Conservation (phyloP, 2,888 invertebrate species). For the Teleogryllus oceanicus region DNA sequence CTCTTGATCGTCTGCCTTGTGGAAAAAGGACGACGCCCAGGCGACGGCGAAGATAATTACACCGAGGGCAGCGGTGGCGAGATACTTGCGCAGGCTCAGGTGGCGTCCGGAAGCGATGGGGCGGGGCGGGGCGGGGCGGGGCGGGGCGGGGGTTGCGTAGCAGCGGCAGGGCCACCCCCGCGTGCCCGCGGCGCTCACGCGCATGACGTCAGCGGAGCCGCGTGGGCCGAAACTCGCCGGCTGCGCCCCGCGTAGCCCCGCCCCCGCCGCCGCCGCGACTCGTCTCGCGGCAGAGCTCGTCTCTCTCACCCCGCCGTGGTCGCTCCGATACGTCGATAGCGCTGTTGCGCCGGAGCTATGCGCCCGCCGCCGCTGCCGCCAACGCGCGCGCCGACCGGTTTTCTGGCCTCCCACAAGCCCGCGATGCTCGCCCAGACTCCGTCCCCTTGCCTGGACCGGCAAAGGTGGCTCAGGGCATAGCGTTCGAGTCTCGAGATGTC, state of each 20-base stretch:
- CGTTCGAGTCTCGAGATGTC: too few species aligned
- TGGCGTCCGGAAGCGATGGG: too few species aligned
- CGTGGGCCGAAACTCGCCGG: conserved; percentile 46
- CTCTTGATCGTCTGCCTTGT: background rate
- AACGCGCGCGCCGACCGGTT: background rate
- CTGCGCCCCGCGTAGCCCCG: conserved; percentile 54
- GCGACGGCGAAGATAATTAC: background rate
- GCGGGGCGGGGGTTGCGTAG: background rate
- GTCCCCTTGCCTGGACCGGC: too few species aligned
- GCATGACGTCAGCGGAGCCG: conserved; percentile 37
- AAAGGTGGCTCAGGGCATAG: too few species aligned
- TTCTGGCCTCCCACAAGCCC: too few species aligned
- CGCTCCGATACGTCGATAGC: conserved; percentile 4
- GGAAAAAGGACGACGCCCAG: background rate
- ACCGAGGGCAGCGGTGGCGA: conserved; percentile 7
- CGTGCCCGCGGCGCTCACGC: background rate
- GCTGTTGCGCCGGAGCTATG: background rate
- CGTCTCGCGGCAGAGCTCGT: background rate
- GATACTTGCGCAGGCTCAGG: background rate
- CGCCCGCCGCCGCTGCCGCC: background rate
- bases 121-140: too few species aligned
- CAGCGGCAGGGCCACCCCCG: background rate
- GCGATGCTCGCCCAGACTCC: too few species aligned
- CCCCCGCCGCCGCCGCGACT: conserved; percentile 48
- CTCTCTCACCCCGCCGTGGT: background rate